Conservation (phyloP, 2,113 vertebrate genomes). For the Leucoraja erinaceus region DNA sequence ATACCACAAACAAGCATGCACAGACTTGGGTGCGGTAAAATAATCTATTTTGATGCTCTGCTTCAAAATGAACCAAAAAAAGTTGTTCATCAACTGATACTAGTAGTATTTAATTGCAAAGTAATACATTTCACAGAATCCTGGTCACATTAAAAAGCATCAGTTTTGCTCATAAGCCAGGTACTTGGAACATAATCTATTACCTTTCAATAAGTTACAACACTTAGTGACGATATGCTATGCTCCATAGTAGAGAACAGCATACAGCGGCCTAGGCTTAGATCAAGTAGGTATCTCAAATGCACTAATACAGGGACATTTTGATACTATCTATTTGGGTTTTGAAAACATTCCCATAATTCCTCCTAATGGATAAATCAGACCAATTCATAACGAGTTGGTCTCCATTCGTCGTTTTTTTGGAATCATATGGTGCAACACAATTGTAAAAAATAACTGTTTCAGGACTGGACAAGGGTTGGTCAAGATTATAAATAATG, state of each 20-base stretch:
- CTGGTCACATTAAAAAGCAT: neutral
- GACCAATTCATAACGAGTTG: too few relatives aligned
- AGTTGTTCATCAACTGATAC: neutral
- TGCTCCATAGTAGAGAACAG: neutral
- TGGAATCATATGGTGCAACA: too few relatives aligned
- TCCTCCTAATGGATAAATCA: too few relatives aligned
- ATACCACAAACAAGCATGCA: neutral
- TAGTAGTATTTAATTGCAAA: neutral
- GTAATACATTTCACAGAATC: neutral
- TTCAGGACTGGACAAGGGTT: too few relatives aligned
- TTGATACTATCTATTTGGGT: neutral
- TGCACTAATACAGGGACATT: neutral
- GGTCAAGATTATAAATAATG: too few relatives aligned
- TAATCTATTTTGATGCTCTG: slow-evolving; percentile 39
- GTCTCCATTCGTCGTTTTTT: too few relatives aligned
- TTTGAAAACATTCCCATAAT: neutral
- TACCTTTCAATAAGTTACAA: neutral
- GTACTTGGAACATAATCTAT: neutral
- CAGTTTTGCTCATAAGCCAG: neutral
- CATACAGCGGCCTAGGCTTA: neutral
- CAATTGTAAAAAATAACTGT: too few relatives aligned
- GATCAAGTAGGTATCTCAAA: neutral
- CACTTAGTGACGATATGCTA: neutral
- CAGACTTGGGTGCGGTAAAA: slow-evolving; percentile 44
- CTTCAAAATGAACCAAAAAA: neutral